A percentile compares a stretch with the other conserved stretches of the same genome.
These are phyloP conservation scores for Sebastolobus altivelis DNA, from an alignment of 2,797 vertebrate species.

Conservation along the genomic window DNA sequence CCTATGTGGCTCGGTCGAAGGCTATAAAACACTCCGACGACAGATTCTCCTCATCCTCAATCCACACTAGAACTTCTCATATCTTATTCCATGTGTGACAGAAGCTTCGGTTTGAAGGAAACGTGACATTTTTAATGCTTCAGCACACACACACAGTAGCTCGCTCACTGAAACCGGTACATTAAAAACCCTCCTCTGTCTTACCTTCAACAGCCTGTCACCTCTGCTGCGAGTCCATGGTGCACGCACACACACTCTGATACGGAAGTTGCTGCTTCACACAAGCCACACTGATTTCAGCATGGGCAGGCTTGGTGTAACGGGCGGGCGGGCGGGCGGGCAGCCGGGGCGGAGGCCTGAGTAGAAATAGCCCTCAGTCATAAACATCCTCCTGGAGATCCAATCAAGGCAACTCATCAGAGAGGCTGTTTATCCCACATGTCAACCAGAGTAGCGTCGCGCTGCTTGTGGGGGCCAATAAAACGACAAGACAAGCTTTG, in stretches of 20 bases:
- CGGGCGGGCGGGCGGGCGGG: slow-evolving; percentile 39
- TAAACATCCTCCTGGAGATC: slow-evolving; percentile 83
- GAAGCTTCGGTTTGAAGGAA: slow-evolving; percentile 19
- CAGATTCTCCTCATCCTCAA: slow-evolving; percentile 42
- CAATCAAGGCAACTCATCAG: slow-evolving; percentile 76
- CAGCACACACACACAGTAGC: not conserved
- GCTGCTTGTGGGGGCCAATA: slow-evolving; percentile 42
- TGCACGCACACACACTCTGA: slow-evolving; percentile 5
- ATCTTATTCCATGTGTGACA: slow-evolving; percentile 8
- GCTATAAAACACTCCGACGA: slow-evolving; percentile 53
- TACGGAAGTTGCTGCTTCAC: slow-evolving; percentile 13
- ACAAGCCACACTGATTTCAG: slow-evolving; percentile 45
- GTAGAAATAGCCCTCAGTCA: slow-evolving; percentile 82
- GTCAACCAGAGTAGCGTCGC: slow-evolving; percentile 46
- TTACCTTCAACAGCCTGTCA: slow-evolving; percentile 49
- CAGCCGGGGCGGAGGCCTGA: slow-evolving; percentile 72
- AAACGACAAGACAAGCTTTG: slow-evolving; percentile 29
- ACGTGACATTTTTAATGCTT: slow-evolving; percentile 6
- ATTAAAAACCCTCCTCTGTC: slow-evolving; percentile 7
- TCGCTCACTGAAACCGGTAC: not conserved
- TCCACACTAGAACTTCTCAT: slow-evolving; percentile 8
- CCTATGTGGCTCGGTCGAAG: slow-evolving; percentile 38
- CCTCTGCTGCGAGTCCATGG: slow-evolving; percentile 26
- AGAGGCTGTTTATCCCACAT: slow-evolving; percentile 73
- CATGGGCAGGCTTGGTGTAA: slow-evolving; percentile 45